Evolutionary conservation across 2,113 vertebrate genomes (phyloP), one percentile per base, ranked within the genome.

Genomic region (Catharus minimus): DNA sequence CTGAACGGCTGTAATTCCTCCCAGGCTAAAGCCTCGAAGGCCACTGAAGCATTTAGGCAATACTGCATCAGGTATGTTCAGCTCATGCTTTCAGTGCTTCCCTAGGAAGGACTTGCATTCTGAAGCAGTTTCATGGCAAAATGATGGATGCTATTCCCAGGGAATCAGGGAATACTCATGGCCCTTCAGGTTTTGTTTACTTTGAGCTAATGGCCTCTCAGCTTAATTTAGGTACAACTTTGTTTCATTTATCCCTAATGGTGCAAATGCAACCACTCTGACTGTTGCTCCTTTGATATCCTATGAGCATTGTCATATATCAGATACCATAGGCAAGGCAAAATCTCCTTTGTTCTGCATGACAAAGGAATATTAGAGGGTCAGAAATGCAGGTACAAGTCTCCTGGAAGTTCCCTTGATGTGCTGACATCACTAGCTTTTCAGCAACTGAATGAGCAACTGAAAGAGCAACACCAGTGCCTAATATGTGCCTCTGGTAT

Each of bases 1-100:
- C 65, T 49, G 86, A 94, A 92, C 8, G 15, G 52, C 89, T 91
- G 74, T 90, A 89, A 92, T 94, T 95, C 66, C 90, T 84, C 67
- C 47, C 81, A 72, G 56, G 86, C 58, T 84, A 86, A 82, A 95
- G 78, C 62, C 66, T 93, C 4, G 5, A 58, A 68, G 88, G 89
- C 83, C 50, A 43, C 26, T 33, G 64, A 86, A 69, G 74, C 93
- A 93, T 74, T 72, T 52, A 79, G 83, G 73, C 77, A 92, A 65
- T 72, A 28, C 69, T 36, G 24, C 24, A 57, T 30, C 61, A 90
- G 77, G 77, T 84, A 90, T 0, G 0, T 73, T 90, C 83, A 68
- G 56, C 33, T 93, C 73, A 36, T 49, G 49, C 38, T 72, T 90
- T 57, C 62, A 56, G 41, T 27, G 69, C 66, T 73, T 79, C 71